Evolutionary conservation across 2,797 vertebrate species (phyloP).

Genomic region (Setipinna tenuifilis): DNA sequence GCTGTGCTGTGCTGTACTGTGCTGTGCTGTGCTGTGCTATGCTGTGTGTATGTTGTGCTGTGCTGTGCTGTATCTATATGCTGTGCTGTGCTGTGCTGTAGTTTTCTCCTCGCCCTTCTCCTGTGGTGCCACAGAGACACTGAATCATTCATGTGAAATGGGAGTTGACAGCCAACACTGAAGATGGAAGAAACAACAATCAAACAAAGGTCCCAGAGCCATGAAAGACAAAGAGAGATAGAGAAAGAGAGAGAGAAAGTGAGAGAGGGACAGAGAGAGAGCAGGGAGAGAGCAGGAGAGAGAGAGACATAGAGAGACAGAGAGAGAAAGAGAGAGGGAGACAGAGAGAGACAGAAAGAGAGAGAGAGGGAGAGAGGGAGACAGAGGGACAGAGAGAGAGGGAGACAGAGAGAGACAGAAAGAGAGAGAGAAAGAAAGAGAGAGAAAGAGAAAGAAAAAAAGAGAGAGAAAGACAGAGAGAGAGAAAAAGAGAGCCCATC

Average conservation of each 20-base stretch:
- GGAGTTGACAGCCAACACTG: not conserved
- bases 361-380: not conserved
- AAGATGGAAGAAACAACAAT: constrained; percentile 28
- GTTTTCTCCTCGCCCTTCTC: not conserved
- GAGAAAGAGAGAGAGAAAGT: not conserved
- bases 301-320: not conserved
- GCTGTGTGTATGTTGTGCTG: too few species aligned
- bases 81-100: not conserved
- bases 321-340: not conserved
- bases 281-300: not conserved
- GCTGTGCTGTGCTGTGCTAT: too few species aligned
- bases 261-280: not conserved
- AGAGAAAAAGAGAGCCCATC: constrained; percentile 15
- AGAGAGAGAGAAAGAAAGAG: not conserved
- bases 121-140: not conserved
- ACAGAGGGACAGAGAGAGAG: not conserved
- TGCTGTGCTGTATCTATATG: too few species aligned
- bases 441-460: not conserved
- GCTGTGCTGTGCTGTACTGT: too few species aligned
- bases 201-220: constrained; percentile 12
- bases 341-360: not conserved
- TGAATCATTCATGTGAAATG: constrained; percentile 19
- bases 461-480: not conserved
- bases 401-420: not conserved
- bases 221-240: not conserved